Base-by-base conservation (phyloP, 1,140 invertebrate species). In the Elymnias hypermnestra region DNA sequence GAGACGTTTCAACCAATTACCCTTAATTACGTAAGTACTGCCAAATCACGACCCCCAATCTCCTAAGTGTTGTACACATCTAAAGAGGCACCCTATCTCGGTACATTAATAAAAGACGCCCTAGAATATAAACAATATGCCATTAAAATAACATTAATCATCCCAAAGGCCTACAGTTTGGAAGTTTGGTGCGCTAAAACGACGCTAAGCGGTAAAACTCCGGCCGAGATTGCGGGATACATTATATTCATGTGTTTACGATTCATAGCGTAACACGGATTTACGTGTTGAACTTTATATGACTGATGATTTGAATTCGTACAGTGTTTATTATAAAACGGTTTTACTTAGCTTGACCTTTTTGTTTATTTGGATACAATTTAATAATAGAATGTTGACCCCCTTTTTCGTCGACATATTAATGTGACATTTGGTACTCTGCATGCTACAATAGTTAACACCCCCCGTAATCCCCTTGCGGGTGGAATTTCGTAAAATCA, bases 71-170 rank as follows among this genome's bases (percentile, higher is more conserved):
- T 50, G 19, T 51, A 48, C 31, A 28, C 35, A 53, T 66, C 6
- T 21, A 21, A 21, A 33, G 1, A 33, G 15, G 29, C 13, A 2
- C n/a, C 29, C 29, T 33, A 59, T 66, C 26, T 23, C 40, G 44
- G 38, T 43, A 41, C 57, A 57, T 57, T 64, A 64, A 64, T 61
- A 63, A 60, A 65, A 57, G 52, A 50, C 45, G 53, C 25, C 36
- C 47, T 42, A 46, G 43, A 45, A 47, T 28, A 19, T 61, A 64
- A 62, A 68, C 64, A 68, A 68, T 63, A 60, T 37, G 54, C 64
- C 62, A 64, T 68, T 62, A 68, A 64, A 64, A 59, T 54, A 51
- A 59, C 64, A 68, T 68, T 68, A 68, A 68, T 68, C 64, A 64
- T 61, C 28, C 33, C 47, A 47, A 45, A 57, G 50, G 47, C 57